Evolutionary conservation across 2,113 vertebrate genomes (phyloP), one percentile per base, ranked within the genome.

Genomic region (Scytalopus superciliaris): DNA sequence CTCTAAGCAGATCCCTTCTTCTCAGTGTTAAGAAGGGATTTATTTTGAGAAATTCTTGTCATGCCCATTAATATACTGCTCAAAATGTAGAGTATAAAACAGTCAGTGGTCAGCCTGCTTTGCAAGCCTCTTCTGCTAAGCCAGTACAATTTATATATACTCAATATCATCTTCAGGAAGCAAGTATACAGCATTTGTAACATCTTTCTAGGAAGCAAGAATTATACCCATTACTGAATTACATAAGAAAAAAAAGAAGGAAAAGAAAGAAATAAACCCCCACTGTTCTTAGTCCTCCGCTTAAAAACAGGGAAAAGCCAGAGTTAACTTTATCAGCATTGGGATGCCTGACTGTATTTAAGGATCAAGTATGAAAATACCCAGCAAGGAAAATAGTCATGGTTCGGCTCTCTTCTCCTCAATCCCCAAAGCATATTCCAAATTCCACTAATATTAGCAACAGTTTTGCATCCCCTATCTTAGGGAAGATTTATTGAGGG

Each of bases 51-150:
- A 80, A 47, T 87, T 94, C 74, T 92, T 66, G 39, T 93, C 87
- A 87, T 90, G 92, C 84, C 90, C 90, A 69, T 73, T 90, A 95
- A 87, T 87, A 94, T 64, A 87, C 94, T 95, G 83, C 59, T 95
- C 59, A 89, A 91, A 95, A 90, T 72, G 9, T 80, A 93, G 57
- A 93, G 62, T 93, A 85, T 75, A 95, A 96, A 94, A 95, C 79
- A 94, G 78, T 63, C 84, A 94, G 0, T 28, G 45, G 89, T 84
- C 78, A 76, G 93, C 87, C 82, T 94, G 83, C 94, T 96, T 94
- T 81, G 95, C 96, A 96, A 97, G 87, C 78, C 78, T 85, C 66
- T 82, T 94, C 90, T 94, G 70, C 82, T 94, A 67, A 93, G 70
- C 88, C 92, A 76, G 86, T 78, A 90, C 67, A 80, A 72, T 87